Evolutionary conservation across 2,113 vertebrate species (phyloP).

Genomic region (Raja brachyura): DNA sequence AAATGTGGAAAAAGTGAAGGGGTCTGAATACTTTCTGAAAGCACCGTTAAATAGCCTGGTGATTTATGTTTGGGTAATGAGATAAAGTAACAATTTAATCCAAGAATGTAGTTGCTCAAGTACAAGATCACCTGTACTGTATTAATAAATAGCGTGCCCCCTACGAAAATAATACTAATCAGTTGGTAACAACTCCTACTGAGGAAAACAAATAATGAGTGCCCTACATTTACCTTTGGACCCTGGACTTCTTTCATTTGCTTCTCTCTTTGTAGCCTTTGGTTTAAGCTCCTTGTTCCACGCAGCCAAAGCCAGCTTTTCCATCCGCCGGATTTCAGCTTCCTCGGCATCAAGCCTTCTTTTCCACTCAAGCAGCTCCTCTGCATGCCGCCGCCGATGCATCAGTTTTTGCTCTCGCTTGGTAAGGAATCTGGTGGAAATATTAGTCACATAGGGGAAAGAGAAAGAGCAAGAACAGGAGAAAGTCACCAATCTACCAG

Average conservation of each 20-base stretch:
- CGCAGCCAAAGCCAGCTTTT: constrained; percentile 80
- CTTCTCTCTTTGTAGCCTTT: constrained; percentile 55
- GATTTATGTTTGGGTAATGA: background rate
- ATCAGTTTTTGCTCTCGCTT: constrained; percentile 91
- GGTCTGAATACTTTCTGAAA: too few relatives aligned
- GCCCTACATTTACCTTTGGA: constrained; percentile 3
- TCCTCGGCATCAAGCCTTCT: constrained; percentile 82
- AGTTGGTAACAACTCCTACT: background rate
- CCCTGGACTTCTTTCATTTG: constrained; percentile 49
- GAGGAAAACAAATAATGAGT: background rate
- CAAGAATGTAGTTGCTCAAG: background rate
- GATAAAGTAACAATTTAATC: background rate
- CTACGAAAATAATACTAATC: background rate
- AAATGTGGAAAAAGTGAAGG: too few relatives aligned
- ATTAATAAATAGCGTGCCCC: background rate
- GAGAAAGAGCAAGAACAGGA: background rate
- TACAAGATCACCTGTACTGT: background rate
- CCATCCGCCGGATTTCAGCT: constrained; percentile 77
- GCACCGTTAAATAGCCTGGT: too few relatives aligned
- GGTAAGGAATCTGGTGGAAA: constrained; percentile 75
- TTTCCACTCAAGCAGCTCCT: constrained; percentile 87
- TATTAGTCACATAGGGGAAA: background rate
- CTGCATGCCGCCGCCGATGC: constrained; percentile 81
- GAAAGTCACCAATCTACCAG: background rate
- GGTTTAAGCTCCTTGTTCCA: constrained; percentile 72